These are phyloP conservation scores for Tetheella fluctuosa DNA, from an alignment of 2,888 invertebrate genomes.

Conservation along the genomic window DNA sequence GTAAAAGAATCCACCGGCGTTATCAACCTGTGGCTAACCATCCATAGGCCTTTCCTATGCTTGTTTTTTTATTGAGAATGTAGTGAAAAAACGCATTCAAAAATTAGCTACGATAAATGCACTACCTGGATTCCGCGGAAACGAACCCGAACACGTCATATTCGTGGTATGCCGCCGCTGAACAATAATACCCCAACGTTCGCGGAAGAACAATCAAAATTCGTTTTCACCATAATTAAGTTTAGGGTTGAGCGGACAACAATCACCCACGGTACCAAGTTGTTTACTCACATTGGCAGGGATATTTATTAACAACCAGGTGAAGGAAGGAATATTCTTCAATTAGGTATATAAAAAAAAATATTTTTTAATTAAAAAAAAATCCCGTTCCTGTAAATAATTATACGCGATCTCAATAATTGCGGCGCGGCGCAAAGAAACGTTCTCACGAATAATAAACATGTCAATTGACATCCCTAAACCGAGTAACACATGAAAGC, in stretches of 20 bases:
- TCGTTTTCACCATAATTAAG: slow-evolving; percentile 22
- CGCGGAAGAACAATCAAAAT: slow-evolving; percentile 29
- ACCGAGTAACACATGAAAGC: slow-evolving; percentile 10
- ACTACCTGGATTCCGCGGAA: slow-evolving; percentile 15
- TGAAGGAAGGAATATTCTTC: neutral
- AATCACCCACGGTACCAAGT: slow-evolving; percentile 7
- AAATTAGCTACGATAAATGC: slow-evolving; percentile 4
- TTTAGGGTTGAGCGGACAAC: slow-evolving; percentile 11
- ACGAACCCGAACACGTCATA: slow-evolving; percentile 30
- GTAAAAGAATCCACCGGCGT: too few relatives aligned
- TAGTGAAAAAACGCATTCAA: neutral
- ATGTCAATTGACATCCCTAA: slow-evolving; percentile 5
- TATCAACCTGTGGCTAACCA: neutral
- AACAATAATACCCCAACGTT: slow-evolving; percentile 22
- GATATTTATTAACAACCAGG: neutral
- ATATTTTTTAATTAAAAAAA: too few relatives aligned
- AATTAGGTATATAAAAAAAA: neutral
- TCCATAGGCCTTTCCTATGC: neutral
- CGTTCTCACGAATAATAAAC: slow-evolving; percentile 10
- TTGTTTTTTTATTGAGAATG: neutral
- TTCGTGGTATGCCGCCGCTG: slow-evolving; percentile 23
- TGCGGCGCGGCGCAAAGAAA: neutral
- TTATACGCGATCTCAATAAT: neutral
- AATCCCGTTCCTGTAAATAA: neutral
- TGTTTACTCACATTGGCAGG: neutral